Evolutionary conservation across 2,797 vertebrate species (phyloP).

Genomic region (Sparus aurata): DNA sequence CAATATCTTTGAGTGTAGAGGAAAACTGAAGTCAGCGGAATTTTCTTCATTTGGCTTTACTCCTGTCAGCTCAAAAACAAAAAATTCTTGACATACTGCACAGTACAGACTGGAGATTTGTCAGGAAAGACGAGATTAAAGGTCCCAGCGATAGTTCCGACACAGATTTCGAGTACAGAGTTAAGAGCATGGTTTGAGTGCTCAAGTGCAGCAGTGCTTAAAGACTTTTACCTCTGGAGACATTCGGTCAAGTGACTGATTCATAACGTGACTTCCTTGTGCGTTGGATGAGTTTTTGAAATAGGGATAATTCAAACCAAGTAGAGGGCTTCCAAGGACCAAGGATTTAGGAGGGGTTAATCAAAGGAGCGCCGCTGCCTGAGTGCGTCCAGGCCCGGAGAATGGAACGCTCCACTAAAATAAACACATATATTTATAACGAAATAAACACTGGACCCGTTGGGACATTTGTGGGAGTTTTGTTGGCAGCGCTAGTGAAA

Average conservation of each 20-base stretch:
- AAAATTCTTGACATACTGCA: not conserved
- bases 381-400: constrained; percentile 18
- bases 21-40: not conserved
- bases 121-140: not conserved
- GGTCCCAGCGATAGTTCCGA: not conserved
- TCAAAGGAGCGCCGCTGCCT: constrained; percentile 27
- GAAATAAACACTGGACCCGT: constrained; percentile 65
- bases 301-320: constrained; percentile 48
- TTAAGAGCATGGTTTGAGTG: not conserved
- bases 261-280: constrained; percentile 35
- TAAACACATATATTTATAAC: constrained; percentile 66
- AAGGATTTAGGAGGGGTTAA: constrained; percentile 40
- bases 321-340: not conserved
- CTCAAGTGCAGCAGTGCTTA: not conserved
- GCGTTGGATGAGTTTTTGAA: constrained; percentile 19
- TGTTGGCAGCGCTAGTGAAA: constrained; percentile 63
- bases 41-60: constrained; percentile 2
- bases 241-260: constrained; percentile 24
- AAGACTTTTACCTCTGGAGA: constrained; percentile 41
- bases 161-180: not conserved
- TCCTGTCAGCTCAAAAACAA: not conserved
- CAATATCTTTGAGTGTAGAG: not conserved
- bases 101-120: not conserved
- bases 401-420: constrained; percentile 59
- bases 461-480: constrained; percentile 59